Evolutionary conservation across 2,113 vertebrate species (phyloP), one percentile per base, ranked within the genome.

Genomic region (Phylloscopus trochilus): DNA sequence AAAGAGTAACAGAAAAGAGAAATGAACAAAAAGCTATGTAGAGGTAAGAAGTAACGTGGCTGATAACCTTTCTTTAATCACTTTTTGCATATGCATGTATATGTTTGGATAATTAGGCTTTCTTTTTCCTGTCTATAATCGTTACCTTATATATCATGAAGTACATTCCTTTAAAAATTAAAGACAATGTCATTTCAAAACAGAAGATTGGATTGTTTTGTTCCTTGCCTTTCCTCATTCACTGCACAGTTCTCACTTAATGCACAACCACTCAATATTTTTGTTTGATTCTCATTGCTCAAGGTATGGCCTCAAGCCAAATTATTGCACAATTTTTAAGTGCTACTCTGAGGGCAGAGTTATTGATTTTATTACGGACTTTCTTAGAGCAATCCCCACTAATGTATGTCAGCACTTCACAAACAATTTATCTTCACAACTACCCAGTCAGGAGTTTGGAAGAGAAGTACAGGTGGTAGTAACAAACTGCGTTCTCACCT

Each of bases 341-440:
- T 28, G 60, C 35, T 78, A 11, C 13, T 67, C 43, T 63, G 60
- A 90, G 56, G 43, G 22, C 8, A 89, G 35, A 41, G 30, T 67
- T 85, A 92, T 83, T 63, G 80, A 97, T 95, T 97, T 88, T 78
- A 16, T 70, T 81, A 82, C 3, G 0, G 69, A 58, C 56, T 81
- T 86, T 75, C 64, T 83, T 53, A 56, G 2, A 82, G 15, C 1
- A 0, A 55, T 95, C 16, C 6, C 9, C 16, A 8, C 27, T 92
- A 87, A 92, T 49, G 26, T 80, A 68, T 78, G 39, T 52, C 56
- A 90, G 24, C 60, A 63, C 31, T 95, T 83, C 43, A 70, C 64
- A 94, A 90, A 77, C 31, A 75, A 92, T 81, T 91, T 89, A 68
- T 92, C 80, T 92, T 95, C 52, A 52, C 35, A 78, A 26, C 58